Evolutionary conservation across 2,113 vertebrate species (phyloP), one percentile per base, ranked within the genome.

Genomic region (Conger conger): DNA sequence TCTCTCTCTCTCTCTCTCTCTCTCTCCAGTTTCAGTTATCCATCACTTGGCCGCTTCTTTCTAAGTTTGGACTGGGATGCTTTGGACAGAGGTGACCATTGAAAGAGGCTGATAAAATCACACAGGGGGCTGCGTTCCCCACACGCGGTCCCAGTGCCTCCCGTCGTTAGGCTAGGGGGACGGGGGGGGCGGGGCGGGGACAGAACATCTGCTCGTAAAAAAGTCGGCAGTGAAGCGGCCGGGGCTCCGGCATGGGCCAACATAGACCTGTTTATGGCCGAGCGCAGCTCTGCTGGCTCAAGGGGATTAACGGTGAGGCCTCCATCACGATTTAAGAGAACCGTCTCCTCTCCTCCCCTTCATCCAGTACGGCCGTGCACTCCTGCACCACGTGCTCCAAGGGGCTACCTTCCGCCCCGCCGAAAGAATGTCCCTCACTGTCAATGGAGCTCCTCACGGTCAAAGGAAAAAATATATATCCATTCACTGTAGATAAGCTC

Each of bases 21-120:
- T 87, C 86, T 85, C 82, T 86, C 86, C 60, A 45, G 38, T 86
- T 83, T 84, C 81, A 86, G 68, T 57, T 81, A 84, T 82, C 83
- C 79, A 87, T 86, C 81, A 79, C 85, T 83, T 83, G 42, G 79
- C 54, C 76, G 2, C 38, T 38, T 82, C 80, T 82, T 86, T 82
- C 80, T 86, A 82, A 82, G 80, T 82, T 86, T 85, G 82, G 87
- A 85, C 57, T 23, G 57, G 85, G 84, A 63, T 68, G 76, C 76
- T 84, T 57, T 68, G 81, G 76, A 80, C 78, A 40, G 37, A 86
- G 81, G 83, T 40, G 40, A 50, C 3, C 68, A 83, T 90, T 85
- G 76, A 33, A 63, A 77, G 77, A 54, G 30, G 36, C 57, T 76
- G 84, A 81, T 81, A 85, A 83, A 84, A 63, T 4, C 38, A 42